Evolutionary conservation across 2,888 invertebrate species (phyloP), one percentile per base, ranked within the genome.

Genomic region (Drosophila nr. perissopoda): DNA sequence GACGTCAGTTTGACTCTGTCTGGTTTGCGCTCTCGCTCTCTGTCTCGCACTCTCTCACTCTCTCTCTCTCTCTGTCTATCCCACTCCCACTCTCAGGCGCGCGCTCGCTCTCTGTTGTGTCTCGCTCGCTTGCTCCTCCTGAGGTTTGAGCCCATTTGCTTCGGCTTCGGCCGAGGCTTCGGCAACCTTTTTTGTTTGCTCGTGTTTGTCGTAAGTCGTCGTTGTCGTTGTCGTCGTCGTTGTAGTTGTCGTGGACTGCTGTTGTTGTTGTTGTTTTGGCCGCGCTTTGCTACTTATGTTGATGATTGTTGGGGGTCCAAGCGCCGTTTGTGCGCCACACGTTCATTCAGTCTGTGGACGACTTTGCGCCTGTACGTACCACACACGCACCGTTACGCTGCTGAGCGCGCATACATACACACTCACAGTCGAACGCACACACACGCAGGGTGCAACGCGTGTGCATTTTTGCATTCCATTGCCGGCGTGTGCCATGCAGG

Each of bases 281-380:
- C 75, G 76, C 67, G 76, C 77, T 76, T 76, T 77, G 78, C 84
- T 90, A 89, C 81, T 78, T 85, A 87, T 89, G 77, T 84, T 90
- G 80, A 80, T 87, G 87, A 83, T 78, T 85, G 82, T 91, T 90
- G 85, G 90, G 89, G 87, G 91, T 88, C 91, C 88, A 82, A 87
- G 90, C 90, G 90, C 88, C 86, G 82, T 87, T 83, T 79, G 85
- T 87, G 88, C 89, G 90, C 89, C 90, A 78, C 89, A 83, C 90
- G 89, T 89, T 87, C 86, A 84, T 92, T 92, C 91, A 91, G 92
- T 92, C 92, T 91, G 87, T 92, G 89, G 89, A 91, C 91, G 90
- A 91, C 91, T 90, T 91, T 91, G 90, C 90, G 92, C 90, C 89
- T 89, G 91, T 91, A 86, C 91, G 91, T 89, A 90, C 89, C 83